Evolutionary conservation across 64 coral and sea anemone species (phyloP), one percentile per base, ranked within the genome.

Genomic region (Stichodactyla mertensii): DNA sequence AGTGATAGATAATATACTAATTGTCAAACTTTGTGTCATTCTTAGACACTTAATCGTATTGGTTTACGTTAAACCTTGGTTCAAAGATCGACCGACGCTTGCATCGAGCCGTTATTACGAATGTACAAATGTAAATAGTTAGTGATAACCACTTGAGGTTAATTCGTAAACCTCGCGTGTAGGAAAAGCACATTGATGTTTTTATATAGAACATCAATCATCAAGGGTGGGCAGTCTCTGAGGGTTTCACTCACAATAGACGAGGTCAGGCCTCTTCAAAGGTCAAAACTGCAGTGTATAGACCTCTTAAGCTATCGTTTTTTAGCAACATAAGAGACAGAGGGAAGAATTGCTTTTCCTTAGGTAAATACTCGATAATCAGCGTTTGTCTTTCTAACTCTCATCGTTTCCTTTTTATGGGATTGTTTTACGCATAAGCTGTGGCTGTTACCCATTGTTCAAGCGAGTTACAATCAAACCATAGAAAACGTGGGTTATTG

Each of bases 401-500:
- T 3, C 12, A 12, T 9, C 24, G 62, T 28, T 74, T 9, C 12
- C 1, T 58, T 74, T 74, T 12, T 23, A 27, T 74, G 24, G 24
- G 69, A 74, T 26, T 26, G 10, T 31, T 11, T 31, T 20, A 27
- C 69, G 10, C 27, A 11, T 27, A 28, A 23, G 9, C 69, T 4
- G n/a, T 16, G n/a, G 69, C 24, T 74, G 6, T 74, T 31, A 27
- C 7, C 69, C 12, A 27, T 74, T 74, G 24, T 74, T 74, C 12
- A 31, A 11, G 8, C 69, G 23, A 23, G 27, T 66, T 66, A 74
- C 66, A n/a, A 26, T 11, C 69, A 27, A 27, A 23, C 6, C 24
- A 66, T 66, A 66, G 62, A 74, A 74, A 74, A 74, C 69, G 69
- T 74, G 69, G 69, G 69, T 31, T 74, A 74, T 74, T 74, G 69